phyloP scores from a whole-genome alignment of 1,140 invertebrate genomes.

The Monomorium pharaonis region DNA sequence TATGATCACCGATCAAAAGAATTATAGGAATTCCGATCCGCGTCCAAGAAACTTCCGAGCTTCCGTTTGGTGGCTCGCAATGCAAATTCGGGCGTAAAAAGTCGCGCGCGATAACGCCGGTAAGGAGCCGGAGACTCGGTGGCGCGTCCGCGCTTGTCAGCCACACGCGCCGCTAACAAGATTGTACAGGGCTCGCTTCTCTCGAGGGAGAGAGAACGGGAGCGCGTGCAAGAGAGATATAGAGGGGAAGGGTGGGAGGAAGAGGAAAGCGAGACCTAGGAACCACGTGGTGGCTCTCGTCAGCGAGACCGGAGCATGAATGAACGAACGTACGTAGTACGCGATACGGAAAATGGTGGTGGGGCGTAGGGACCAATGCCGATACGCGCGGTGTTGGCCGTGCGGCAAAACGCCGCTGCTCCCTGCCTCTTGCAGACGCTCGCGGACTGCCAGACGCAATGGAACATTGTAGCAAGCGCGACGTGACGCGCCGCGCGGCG shows the following conservation, averaged over 20 bases:
- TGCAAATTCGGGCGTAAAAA: constrained; percentile 1
- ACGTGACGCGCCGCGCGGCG: neutral
- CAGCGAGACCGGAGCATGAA: constrained; percentile 74
- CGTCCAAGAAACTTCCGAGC: neutral
- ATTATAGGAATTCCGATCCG: neutral
- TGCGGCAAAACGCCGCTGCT: constrained; percentile 69
- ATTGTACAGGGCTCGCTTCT: constrained; percentile 59
- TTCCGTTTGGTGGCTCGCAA: neutral
- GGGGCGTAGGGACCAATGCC: constrained; percentile 68
- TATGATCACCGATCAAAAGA: neutral
- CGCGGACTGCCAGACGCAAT: constrained; percentile 67
- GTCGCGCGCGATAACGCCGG: neutral
- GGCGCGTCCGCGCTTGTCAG: constrained; percentile 56
- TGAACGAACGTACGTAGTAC: constrained; percentile 75
- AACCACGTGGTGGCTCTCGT: constrained; percentile 76
- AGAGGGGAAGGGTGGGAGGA: constrained; percentile 49
- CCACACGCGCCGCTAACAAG: constrained; percentile 58
- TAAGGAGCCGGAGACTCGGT: constrained; percentile 19
- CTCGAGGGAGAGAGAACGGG: constrained; percentile 41
- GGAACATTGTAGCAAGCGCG: constrained; percentile 57
- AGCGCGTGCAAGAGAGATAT: constrained; percentile 19
- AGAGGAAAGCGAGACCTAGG: constrained; percentile 70
- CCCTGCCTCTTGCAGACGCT: constrained; percentile 70
- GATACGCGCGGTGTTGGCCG: constrained; percentile 71
- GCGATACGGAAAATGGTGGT: constrained; percentile 77